Evolutionary conservation across 2,888 invertebrate genomes (phyloP), one percentile per base, ranked within the genome.

Genomic region (Leucoptera coffeella): DNA sequence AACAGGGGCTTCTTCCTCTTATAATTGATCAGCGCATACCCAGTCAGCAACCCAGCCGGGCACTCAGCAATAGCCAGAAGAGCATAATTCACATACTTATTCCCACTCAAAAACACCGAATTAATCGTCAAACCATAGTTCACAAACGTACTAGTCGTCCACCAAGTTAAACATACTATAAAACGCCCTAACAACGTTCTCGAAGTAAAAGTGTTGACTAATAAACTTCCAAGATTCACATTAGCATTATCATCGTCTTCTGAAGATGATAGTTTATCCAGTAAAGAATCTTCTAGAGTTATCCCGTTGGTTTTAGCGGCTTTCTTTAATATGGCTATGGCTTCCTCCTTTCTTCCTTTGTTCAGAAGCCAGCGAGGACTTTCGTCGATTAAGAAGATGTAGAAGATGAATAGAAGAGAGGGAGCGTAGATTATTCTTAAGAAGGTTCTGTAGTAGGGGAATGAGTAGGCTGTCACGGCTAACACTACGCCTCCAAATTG

Each of bases 71-170:
- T 35, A 2, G 64, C 49, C 3, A 74, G 72, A 23, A 74, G 40
- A n/a, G 80, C 75, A 40, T 82, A 83, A 44, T 82, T 83, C 7
- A 77, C 24, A n/a, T n/a, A n/a, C n/a, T n/a, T n/a, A n/a, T n/a
- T n/a, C n/a, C n/a, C n/a, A n/a, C n/a, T n/a, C n/a, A 83, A 48
- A 1, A 75, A 59, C 1, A 80, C 79, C 0, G 82, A 74, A 45
- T 79, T 81, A 21, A 83, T 49, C 2, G 78, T 78, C 15, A 83
- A 45, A 0, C 83, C 83, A 38, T 80, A 83, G 43, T 79, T 83
- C 7, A 82, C 74, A 33, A 82, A 73, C 1, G 78, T 75, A 37
- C 77, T 78, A 1, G 80, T 75, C 11, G 79, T 26, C 32, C 32
- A 32, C 32, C 32, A 32, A 12, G 29, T 21, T 3, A 29, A 14